Base-by-base conservation (phyloP, 2,888 invertebrate species). In the Dusona sp. region DNA sequence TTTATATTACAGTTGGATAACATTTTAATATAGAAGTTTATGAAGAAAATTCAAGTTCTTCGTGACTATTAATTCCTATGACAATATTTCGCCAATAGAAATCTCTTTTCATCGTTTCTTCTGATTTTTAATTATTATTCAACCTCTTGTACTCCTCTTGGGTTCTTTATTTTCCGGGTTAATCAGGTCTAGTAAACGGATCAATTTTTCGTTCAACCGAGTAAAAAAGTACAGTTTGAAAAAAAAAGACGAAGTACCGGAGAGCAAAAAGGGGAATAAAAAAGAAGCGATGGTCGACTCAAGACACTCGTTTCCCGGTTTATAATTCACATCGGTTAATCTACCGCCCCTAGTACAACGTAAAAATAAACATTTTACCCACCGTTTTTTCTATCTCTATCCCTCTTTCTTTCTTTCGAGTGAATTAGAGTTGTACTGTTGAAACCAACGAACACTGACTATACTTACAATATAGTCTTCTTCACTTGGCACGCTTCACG, bases 401-500 rank as follows among this genome's bases (percentile, higher is more conserved):
- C 65, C 8, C 22, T 67, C 61, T 61, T 2, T 22, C 4, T 74
- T 38, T 61, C 16, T 79, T 45, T 67, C 36, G 1, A 51, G 51
- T 80, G 86, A 86, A 86, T 86, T 83, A 74, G 70, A 83, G 25
- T 33, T n/a, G 48, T 45, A 45, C 73, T 36, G 38, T 25, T 16
- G 45, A 75, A 61, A 33, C 54, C 33, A 42, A 16, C 22, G n/a
- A 45, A 65, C 72, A 54, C 51, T 48, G 25, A n/a, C 25, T 57
- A 38, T 29, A 42, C 64, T 65, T 61, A 72, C 68, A 67, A 36
- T 57, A 64, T 73, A 68, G 22, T 64, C 81, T 74, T 88, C 86
- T 29, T 86, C 86, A 90, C 88, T 90, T 91, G 91, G 91, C 90
- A 90, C 88, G 90, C 89, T 79, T 84, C 84, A 57, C 72, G 81